A percentile compares a stretch with the other conserved stretches of the same genome.
Evolutionary conservation across 2,797 vertebrate species (phyloP).

Genomic region (Typhlichthys subterraneus): DNA sequence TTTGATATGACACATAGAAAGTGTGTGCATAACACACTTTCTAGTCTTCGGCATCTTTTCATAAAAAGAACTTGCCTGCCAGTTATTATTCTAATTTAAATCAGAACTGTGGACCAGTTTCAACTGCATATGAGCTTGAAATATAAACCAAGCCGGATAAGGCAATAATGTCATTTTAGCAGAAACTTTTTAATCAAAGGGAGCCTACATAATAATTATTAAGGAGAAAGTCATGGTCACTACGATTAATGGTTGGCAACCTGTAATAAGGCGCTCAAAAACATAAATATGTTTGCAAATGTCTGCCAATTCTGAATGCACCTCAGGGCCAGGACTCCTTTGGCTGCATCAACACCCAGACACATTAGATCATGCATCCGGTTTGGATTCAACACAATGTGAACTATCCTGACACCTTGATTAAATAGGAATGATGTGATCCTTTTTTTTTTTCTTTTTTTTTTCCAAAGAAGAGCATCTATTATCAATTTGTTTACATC

Average conservation of each 20-base stretch:
- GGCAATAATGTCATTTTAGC: not conserved
- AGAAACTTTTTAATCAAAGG: too few species aligned
- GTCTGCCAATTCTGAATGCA: too few species aligned
- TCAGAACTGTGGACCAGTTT: conserved; percentile 50
- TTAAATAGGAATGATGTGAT: not conserved
- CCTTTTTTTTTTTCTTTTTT: too few species aligned
- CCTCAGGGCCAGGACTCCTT: too few species aligned
- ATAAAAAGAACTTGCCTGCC: too few species aligned
- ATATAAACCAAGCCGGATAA: conserved; percentile 72
- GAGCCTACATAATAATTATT: too few species aligned
- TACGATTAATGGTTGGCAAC: too few species aligned
- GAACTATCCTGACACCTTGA: conserved; percentile 25
- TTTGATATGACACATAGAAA: too few species aligned
- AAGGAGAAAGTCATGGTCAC: too few species aligned
- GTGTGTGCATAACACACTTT: conserved; percentile 23
- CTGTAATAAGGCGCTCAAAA: too few species aligned
- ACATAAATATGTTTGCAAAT: too few species aligned
- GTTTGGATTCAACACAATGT: conserved; percentile 28
- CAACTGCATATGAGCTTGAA: conserved; percentile 57
- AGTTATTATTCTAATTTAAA: conserved; percentile 67
- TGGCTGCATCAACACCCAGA: too few species aligned
- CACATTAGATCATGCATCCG: not conserved
- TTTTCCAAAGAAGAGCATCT: not conserved
- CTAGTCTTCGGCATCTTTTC: not conserved
- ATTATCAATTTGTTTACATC: conserved; percentile 17